These are phyloP conservation scores for Lutra lutra DNA, from an alignment of 2,797 vertebrate species.

Conservation along the genomic window DNA sequence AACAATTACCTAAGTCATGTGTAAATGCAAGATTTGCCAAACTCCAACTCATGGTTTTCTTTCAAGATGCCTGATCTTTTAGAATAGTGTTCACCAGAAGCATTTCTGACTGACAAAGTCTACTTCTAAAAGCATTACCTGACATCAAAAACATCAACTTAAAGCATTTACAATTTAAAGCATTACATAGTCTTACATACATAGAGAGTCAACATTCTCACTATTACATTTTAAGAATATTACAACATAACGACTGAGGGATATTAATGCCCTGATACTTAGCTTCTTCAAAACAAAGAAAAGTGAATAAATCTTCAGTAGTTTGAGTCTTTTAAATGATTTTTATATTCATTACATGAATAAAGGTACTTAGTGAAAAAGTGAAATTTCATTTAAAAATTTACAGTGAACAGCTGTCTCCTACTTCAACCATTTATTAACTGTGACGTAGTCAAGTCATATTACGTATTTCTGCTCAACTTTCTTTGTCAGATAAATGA, in stretches of 20 bases:
- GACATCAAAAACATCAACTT: not conserved
- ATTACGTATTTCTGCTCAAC: not conserved
- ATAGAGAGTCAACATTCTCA: not conserved
- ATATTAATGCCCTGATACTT: not conserved
- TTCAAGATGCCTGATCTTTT: not conserved
- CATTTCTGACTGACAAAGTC: not conserved
- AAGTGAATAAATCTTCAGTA: not conserved
- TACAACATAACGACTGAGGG: not conserved
- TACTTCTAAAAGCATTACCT: not conserved
- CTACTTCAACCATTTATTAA: not conserved
- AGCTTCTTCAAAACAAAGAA: not conserved
- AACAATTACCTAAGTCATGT: constrained; percentile 20
- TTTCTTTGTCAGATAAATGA: not conserved
- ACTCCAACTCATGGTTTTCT: not conserved
- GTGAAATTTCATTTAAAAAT: not conserved
- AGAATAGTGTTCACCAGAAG: not conserved
- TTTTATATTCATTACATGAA: not conserved
- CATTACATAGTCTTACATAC: too few relatives aligned
- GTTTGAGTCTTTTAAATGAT: not conserved
- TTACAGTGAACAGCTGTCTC: not conserved
- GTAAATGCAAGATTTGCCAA: constrained; percentile 26
- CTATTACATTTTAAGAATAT: not conserved
- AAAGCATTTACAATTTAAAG: not conserved
- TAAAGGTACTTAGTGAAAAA: not conserved
- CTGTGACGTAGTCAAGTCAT: not conserved